Evolutionary conservation across 1,140 invertebrate genomes (phyloP).

Genomic region (Catajapyx aquilonaris): DNA sequence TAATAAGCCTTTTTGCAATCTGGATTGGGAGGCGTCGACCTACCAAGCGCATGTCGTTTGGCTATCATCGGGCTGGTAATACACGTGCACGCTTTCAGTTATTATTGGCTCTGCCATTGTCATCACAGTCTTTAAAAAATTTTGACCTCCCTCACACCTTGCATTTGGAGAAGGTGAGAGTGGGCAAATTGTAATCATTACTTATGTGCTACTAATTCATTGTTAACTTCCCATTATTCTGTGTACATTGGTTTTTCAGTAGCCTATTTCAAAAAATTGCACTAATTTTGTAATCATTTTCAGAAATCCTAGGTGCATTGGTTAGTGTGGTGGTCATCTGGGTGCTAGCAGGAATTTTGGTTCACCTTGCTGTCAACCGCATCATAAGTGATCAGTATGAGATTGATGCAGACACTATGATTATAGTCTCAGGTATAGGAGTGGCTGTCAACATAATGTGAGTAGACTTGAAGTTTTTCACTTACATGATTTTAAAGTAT

Average conservation of each 20-base stretch:
- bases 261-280: too few relatives aligned
- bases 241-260: too few relatives aligned
- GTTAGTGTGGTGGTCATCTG: conserved; percentile 44
- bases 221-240: too few relatives aligned
- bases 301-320: conserved; percentile 41
- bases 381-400: conserved; percentile 49
- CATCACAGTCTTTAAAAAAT: too few relatives aligned
- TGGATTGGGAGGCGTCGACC: conserved; percentile 39
- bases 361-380: conserved; percentile 54
- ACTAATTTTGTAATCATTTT: too few relatives aligned
- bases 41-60: conserved; percentile 50
- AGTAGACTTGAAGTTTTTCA: conserved; percentile 19
- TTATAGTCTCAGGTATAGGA: conserved; percentile 61
- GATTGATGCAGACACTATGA: conserved; percentile 65
- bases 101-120: too few relatives aligned
- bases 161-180: too few relatives aligned
- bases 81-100: too few relatives aligned
- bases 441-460: conserved; percentile 67
- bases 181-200: too few relatives aligned
- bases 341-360: conserved; percentile 67
- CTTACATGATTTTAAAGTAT: not conserved
- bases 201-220: too few relatives aligned
- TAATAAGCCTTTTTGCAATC: conserved; percentile 53
- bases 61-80: conserved; percentile 53
- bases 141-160: too few relatives aligned